Evolutionary conservation across 2,797 vertebrate species (phyloP).

Genomic region (Fistularia commersonii): DNA sequence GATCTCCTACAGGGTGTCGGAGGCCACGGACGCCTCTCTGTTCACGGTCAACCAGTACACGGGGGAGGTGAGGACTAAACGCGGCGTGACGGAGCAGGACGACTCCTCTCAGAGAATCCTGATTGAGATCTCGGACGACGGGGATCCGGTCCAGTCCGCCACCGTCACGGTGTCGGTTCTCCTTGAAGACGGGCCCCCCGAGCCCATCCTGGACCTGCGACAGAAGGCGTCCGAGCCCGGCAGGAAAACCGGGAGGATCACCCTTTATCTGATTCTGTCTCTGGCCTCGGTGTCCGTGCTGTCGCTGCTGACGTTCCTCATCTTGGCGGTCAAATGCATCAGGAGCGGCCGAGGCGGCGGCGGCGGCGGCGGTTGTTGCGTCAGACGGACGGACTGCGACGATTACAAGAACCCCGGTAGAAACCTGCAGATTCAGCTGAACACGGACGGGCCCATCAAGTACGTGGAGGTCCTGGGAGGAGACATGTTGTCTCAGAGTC

Average conservation of each 20-base stretch:
- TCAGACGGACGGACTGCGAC: constrained; percentile 44
- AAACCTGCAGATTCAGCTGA: constrained; percentile 73
- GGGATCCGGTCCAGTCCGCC: constrained; percentile 59
- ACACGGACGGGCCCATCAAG: constrained; percentile 71
- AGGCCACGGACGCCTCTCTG: constrained; percentile 67
- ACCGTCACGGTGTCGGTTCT: constrained; percentile 61
- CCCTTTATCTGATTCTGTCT: constrained; percentile 65
- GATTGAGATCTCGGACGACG: constrained; percentile 69
- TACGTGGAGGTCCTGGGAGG: constrained; percentile 75
- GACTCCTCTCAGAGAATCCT: constrained; percentile 69
- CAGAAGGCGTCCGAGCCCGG: constrained; percentile 45
- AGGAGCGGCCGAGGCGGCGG: constrained; percentile 47
- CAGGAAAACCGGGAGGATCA: constrained; percentile 54
- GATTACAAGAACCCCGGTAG: constrained; percentile 70
- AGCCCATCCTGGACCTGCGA: constrained; percentile 54
- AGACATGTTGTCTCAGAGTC: constrained; percentile 72
- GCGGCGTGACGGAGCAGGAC: constrained; percentile 67
- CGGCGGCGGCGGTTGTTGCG: constrained; percentile 63
- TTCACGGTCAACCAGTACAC: constrained; percentile 77
- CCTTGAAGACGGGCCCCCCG: constrained; percentile 59
- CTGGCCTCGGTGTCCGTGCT: constrained; percentile 63
- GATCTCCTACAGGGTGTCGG: constrained; percentile 74
- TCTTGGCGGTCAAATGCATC: constrained; percentile 64
- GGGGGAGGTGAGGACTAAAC: constrained; percentile 77
- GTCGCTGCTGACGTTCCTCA: constrained; percentile 61